These are phyloP conservation scores for Callosobruchus maculatus DNA, from an alignment of 2,888 invertebrate species.

Conservation along the genomic window DNA sequence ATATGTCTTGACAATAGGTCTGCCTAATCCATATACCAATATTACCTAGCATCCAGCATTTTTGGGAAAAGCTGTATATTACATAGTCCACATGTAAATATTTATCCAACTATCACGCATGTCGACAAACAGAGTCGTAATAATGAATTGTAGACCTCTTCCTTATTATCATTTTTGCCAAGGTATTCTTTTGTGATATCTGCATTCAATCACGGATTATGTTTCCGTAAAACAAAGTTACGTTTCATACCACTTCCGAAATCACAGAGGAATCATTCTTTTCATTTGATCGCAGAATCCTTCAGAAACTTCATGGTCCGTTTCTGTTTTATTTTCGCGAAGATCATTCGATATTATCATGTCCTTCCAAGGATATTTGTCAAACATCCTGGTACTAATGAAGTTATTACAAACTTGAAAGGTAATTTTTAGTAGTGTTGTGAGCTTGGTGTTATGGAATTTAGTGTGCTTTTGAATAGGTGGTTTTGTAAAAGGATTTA, in stretches of 20 bases:
- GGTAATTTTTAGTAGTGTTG: background rate
- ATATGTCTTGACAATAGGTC: too few relatives aligned
- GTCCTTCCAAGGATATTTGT: background rate
- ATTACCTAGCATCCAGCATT: background rate
- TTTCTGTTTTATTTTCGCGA: background rate
- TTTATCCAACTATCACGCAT: background rate
- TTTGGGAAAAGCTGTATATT: background rate
- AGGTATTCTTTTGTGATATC: background rate
- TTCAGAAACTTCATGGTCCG: background rate
- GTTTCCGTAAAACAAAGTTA: background rate
- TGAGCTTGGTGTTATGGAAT: background rate
- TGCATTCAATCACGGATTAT: background rate
- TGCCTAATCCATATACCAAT: too few relatives aligned
- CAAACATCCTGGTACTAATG: background rate
- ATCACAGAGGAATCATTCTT: background rate
- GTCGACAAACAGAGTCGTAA: background rate
- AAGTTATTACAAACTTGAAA: background rate
- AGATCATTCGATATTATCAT: background rate
- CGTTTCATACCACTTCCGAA: background rate
- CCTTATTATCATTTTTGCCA: background rate
- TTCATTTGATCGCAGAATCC: background rate
- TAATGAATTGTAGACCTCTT: background rate
- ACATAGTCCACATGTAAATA: background rate
- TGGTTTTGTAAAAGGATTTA: background rate
- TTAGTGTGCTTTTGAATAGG: background rate